phyloP scores from a whole-genome alignment of 2,797 vertebrate species.

The Huso huso region DNA sequence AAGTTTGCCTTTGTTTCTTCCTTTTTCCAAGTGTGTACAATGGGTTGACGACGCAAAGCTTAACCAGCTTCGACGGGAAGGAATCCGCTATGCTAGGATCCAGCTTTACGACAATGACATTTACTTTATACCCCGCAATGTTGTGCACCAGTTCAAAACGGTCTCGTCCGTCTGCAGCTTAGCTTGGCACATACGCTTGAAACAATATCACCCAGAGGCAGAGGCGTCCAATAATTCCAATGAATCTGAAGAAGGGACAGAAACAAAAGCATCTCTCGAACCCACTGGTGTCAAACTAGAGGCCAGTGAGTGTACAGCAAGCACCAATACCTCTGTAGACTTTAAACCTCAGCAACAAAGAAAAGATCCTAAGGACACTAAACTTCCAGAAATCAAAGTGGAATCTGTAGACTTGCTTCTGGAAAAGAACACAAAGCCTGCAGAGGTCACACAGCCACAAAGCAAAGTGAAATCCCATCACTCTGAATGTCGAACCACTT shows the following conservation, averaged over 20 bases:
- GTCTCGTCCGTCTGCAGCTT: slow-evolving; percentile 94
- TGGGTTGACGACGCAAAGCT: slow-evolving; percentile 98
- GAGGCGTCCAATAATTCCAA: slow-evolving; percentile 36
- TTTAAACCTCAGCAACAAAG: slow-evolving; percentile 44
- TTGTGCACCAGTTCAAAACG: slow-evolving; percentile 97
- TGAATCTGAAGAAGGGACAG: slow-evolving; percentile 35
- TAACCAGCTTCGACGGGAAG: slow-evolving; percentile 92
- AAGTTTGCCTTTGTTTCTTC: too few species aligned
- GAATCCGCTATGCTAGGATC: slow-evolving; percentile 91
- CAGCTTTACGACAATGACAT: slow-evolving; percentile 91
- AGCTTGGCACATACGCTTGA: slow-evolving; percentile 89
- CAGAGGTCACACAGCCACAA: slow-evolving; percentile 50
- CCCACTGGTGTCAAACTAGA: slow-evolving; percentile 49
- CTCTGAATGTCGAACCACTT: slow-evolving; percentile 54
- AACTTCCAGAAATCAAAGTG: slow-evolving; percentile 51
- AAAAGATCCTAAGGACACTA: slow-evolving; percentile 36
- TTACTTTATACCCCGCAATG: slow-evolving; percentile 95
- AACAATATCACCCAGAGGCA: slow-evolving; percentile 66
- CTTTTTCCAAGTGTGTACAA: slow-evolving; percentile 76
- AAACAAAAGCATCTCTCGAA: slow-evolving; percentile 31
- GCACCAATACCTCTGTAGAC: slow-evolving; percentile 47
- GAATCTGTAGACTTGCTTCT: slow-evolving; percentile 47
- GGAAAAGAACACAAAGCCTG: slow-evolving; percentile 43
- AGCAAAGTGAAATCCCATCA: slow-evolving; percentile 52
- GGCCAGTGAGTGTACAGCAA: slow-evolving; percentile 40